Base-by-base conservation (phyloP, 2,888 invertebrate species). In the Amblyteles armatorius region DNA sequence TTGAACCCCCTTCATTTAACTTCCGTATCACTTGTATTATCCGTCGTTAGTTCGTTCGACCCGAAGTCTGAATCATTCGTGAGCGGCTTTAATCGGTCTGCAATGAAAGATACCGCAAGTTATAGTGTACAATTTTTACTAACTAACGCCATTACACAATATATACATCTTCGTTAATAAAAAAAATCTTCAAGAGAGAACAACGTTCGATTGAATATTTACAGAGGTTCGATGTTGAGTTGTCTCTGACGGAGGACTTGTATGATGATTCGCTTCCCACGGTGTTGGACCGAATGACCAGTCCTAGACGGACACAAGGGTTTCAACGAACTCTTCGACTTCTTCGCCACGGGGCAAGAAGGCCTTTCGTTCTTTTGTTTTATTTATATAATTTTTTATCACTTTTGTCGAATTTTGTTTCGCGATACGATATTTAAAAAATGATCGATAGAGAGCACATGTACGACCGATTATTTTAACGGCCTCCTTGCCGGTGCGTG, bases 11-110 rank as follows among this genome's bases (percentile, higher is more conserved):
- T 40, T 52, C 80, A 79, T 68, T 81, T 79, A 48, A 83, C 79
- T 67, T 88, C 85, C 50, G 73, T 73, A 79, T 86, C 86, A 36
- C 78, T 86, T 50, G 83, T 72, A 55, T 87, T 85, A 74, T 88
- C 84, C 71, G 74, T 85, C 7, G 83, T 83, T 50, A 71, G 63
- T 36, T 85, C 85, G 52, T 81, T 69, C 44, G 85, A 83, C 33
- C 83, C 79, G 40, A 81, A 79, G 48, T 84, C 85, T 22, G 84
- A 86, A 50, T 87, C 86, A 29, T 57, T 83, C 69, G 68, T 76
- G 13, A 86, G 84, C 52, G 88, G 87, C 55, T 86, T 88, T 65
- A 86, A 74, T 79, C 78, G 84, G 77, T 84, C 88, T 89, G 85
- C 60, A 86, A 86, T 13, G 81, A 72, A 85, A 73, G 36, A 83